These are phyloP conservation scores for Mirounga angustirostris DNA, from an alignment of 2,113 vertebrate species.

Conservation along the genomic window DNA sequence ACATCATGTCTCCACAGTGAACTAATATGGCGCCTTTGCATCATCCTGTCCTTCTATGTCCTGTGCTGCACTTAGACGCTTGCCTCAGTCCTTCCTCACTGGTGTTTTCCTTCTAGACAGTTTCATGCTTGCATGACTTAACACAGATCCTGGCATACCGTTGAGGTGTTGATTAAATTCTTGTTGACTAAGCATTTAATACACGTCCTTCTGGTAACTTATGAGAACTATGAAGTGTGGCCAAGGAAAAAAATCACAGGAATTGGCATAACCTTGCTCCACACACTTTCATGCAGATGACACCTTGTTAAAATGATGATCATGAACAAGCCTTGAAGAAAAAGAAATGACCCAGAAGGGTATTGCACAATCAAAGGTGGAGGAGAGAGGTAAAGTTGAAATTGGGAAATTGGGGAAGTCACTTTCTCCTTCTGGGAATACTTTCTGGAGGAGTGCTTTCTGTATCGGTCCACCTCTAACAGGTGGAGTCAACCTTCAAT, in stretches of 20 bases:
- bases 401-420: too few relatives aligned
- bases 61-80: accelerated
- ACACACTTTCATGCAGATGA: too few relatives aligned
- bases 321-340: not conserved
- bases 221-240: not conserved
- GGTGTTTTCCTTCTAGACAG: too few relatives aligned
- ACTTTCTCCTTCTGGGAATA: not conserved
- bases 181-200: not conserved
- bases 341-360: not conserved
- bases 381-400: too few relatives aligned
- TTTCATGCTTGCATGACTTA: not conserved
- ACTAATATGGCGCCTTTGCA: accelerated
- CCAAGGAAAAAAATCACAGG: not conserved
- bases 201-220: accelerated
- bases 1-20: accelerated
- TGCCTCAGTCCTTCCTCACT: not conserved
- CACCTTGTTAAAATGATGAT: not conserved
- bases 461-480: not conserved
- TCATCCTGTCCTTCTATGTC: accelerated
- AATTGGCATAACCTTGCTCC: not conserved
- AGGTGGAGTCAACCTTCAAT: accelerated
- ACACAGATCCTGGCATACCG: not conserved
- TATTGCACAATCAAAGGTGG: too few relatives aligned
- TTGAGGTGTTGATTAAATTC: not conserved
- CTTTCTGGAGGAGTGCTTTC: not conserved